A percentile compares a stretch with the other conserved stretches of the same genome.
Conservation (phyloP, 2,797 vertebrate species). For the Pseudochaenichthys georgianus region DNA sequence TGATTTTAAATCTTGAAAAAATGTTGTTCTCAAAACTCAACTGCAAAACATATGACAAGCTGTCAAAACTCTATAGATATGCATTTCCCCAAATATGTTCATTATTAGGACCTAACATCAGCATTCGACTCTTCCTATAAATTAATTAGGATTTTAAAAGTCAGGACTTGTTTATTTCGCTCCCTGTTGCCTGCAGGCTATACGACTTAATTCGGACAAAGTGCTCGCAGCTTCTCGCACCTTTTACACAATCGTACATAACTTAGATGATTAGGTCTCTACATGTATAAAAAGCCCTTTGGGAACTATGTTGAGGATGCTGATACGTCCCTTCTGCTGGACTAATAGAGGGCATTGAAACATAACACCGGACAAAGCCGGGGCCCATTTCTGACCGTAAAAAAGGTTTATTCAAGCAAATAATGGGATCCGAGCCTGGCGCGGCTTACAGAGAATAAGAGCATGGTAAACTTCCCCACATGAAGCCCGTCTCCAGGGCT, state of each 20-base stretch:
- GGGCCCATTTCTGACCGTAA: constrained; percentile 91
- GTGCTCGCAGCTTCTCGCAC: constrained; percentile 30
- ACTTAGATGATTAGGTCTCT: constrained; percentile 72
- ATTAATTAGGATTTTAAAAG: neutral
- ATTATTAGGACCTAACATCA: neutral
- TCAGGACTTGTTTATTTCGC: neutral
- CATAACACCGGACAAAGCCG: constrained; percentile 92
- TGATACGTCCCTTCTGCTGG: constrained; percentile 87
- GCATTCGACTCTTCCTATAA: neutral
- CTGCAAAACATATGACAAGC: neutral
- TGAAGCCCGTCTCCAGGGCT: constrained; percentile 96
- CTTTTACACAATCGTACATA: constrained; percentile 64
- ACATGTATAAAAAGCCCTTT: constrained; percentile 64
- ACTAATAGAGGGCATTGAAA: constrained; percentile 91
- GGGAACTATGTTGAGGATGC: constrained; percentile 82
- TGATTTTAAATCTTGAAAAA: neutral
- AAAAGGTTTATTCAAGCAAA: constrained; percentile 99
- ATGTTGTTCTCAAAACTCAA: neutral
- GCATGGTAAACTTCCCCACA: constrained; percentile 93
- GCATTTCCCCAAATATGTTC: neutral
- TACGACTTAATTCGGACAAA: constrained; percentile 23
- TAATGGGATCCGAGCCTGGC: constrained; percentile 95
- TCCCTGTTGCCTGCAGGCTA: constrained; percentile 8
- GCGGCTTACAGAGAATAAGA: constrained; percentile 89
- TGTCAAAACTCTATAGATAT: neutral